A percentile compares a stretch with the other conserved stretches of the same genome.
Evolutionary conservation across 2,113 vertebrate genomes (phyloP).

Genomic region (Perognathus longimembris): DNA sequence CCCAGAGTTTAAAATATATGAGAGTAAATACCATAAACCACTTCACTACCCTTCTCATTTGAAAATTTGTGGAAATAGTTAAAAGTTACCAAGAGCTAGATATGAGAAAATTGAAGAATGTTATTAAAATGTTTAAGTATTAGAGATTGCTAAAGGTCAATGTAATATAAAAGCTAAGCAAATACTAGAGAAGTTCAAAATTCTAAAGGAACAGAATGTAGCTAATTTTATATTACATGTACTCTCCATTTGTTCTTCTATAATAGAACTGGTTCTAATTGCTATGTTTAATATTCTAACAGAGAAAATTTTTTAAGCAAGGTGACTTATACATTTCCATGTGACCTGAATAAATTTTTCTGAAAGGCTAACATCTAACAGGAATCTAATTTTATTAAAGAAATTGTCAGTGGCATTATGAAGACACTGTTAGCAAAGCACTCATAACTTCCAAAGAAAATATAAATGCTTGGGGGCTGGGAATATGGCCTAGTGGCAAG

Average conservation of each 20-base stretch:
- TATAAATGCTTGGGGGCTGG: not conserved
- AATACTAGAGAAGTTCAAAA: not conserved
- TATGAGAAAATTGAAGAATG: not conserved
- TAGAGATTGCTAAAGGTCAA: not conserved
- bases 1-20: not conserved
- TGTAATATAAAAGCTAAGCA: constrained; percentile 14
- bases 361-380: not conserved
- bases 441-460: not conserved
- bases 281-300: not conserved
- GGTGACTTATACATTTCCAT: not conserved
- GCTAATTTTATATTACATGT: not conserved
- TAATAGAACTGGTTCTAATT: not conserved
- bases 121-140: not conserved
- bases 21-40: not conserved
- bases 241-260: not conserved
- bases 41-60: not conserved
- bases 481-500: too few relatives aligned
- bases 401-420: not conserved
- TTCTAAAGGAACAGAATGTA: not conserved
- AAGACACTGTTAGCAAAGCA: not conserved
- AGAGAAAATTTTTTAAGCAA: not conserved
- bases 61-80: not conserved
- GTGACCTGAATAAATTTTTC: not conserved
- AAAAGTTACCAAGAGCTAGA: not conserved
- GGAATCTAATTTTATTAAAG: not conserved